Evolutionary conservation across 2,888 invertebrate genomes (phyloP), one percentile per base, ranked within the genome.

Genomic region (Metacarcinus magister): DNA sequence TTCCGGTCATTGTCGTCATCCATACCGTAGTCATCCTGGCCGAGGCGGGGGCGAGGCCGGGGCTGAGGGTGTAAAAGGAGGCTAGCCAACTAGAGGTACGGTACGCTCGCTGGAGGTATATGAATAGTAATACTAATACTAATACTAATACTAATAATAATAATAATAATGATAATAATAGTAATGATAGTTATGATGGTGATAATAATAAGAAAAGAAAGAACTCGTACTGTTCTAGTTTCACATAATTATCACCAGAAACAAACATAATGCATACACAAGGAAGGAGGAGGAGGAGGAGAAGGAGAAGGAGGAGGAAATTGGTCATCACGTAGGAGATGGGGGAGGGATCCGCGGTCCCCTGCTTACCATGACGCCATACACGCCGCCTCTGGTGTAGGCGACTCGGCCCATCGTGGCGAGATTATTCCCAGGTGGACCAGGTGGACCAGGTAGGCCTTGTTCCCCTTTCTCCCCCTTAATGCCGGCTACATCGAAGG

Each of bases 391-490:
- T 19, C 39, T 54, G 23, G 95, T 94, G 92, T 97, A 97, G 0
- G 95, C 67, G n/a, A 96, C 94, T 16, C 95, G 94, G 10, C 95
- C 96, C 94, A 95, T 92, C 0, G 94, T 95, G 4, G 92, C 95
- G 2, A 94, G 43, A 39, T 28, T 87, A 28, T 94, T 48, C 44
- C 95, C 96, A 28, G 96, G 95, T 19, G 96, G 94, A 1, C 96
- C 96, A n/a, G 96, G 96, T 10, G 96, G 96, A 3, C 97, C 97
- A 8, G 97, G 96, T 10, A 89, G 94, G 5, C 97, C 97, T 0
- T 54, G 82, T 8, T 97, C 97, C 0, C 97, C 97, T 82, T 97
- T 97, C 28, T 97, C 96, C 10, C 97, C 97, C 96, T 96, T 97
- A 32, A 96, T 96, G 43, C 96, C 95, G 8, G 95, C 92, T 28